Evolutionary conservation across 2,797 vertebrate species (phyloP).

Genomic region (Psittacula echo): DNA sequence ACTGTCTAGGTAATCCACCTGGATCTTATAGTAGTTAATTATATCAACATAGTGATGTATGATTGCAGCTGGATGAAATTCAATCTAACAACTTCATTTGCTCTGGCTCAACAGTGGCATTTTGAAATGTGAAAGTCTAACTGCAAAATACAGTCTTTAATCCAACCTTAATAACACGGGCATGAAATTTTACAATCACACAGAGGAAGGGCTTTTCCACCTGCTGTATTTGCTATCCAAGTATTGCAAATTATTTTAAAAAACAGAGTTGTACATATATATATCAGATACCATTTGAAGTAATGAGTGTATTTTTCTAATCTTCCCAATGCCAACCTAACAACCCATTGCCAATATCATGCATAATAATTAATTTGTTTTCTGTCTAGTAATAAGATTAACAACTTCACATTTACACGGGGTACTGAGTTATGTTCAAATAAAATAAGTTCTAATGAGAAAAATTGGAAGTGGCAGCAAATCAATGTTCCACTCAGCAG

Average conservation of each 20-base stretch:
- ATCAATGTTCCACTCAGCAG: conserved; percentile 77
- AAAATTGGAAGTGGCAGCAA: conserved; percentile 78
- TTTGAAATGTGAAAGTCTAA: conserved; percentile 17
- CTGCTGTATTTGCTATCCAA: conserved; percentile 56
- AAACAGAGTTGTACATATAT: conserved; percentile 69
- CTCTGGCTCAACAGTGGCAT: neutral
- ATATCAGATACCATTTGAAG: conserved; percentile 78
- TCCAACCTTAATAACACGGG: conserved; percentile 12
- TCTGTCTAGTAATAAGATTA: conserved; percentile 83
- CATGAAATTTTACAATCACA: neutral
- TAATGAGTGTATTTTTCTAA: conserved; percentile 80
- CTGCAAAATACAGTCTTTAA: neutral
- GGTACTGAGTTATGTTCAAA: conserved; percentile 81
- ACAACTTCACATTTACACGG: conserved; percentile 78
- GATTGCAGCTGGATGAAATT: neutral
- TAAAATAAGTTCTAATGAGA: conserved; percentile 84
- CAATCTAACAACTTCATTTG: neutral
- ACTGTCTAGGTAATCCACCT: neutral
- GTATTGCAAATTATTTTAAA: conserved; percentile 65
- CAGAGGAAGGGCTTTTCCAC: conserved; percentile 5
- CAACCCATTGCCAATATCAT: conserved; percentile 80
- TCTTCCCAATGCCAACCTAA: conserved; percentile 76
- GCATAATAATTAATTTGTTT: conserved; percentile 85
- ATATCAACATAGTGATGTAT: neutral
- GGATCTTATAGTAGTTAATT: neutral